Evolutionary conservation across 2,113 vertebrate genomes (phyloP).

Genomic region (Rhineura floridana): DNA sequence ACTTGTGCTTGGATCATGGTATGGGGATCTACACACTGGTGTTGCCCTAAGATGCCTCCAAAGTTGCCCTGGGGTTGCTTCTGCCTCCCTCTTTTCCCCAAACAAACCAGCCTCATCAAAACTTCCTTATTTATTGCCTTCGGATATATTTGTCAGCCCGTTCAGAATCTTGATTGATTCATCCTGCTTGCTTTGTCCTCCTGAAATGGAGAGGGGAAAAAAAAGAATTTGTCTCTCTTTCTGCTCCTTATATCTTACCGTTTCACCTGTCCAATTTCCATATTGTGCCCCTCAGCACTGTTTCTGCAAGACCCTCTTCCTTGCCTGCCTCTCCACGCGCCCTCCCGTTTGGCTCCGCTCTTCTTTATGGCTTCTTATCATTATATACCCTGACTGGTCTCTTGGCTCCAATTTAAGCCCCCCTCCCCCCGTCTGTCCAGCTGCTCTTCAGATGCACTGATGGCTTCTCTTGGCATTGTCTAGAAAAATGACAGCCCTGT

Average conservation of each 20-base stretch:
- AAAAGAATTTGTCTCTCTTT: constrained; percentile 15
- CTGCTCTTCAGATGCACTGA: constrained; percentile 10
- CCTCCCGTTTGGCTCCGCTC: constrained; percentile 37
- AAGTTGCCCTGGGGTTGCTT: background rate
- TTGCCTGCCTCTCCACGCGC: background rate
- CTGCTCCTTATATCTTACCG: constrained; percentile 33
- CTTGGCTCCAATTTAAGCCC: constrained; percentile 43
- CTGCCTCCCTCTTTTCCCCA: background rate
- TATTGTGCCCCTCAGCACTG: background rate
- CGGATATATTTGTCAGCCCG: constrained; percentile 15
- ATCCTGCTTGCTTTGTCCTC: constrained; percentile 5
- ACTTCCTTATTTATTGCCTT: constrained; percentile 28
- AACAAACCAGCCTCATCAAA: background rate
- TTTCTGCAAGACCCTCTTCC: constrained; percentile 24
- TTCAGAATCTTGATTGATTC: constrained; percentile 16
- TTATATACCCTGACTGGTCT: constrained; percentile 40
- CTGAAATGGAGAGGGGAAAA: background rate
- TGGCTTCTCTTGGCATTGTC: constrained; percentile 23
- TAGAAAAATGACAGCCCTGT: constrained; percentile 52
- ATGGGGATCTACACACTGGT: too few species aligned
- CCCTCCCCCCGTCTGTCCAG: background rate
- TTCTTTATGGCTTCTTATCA: constrained; percentile 60
- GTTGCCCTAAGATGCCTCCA: background rate
- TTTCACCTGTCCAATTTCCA: constrained; percentile 48
- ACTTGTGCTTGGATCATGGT: too few species aligned